Evolutionary conservation across 2,888 invertebrate genomes (phyloP), one percentile per base, ranked within the genome.

Genomic region (Eupithecia subumbrata): DNA sequence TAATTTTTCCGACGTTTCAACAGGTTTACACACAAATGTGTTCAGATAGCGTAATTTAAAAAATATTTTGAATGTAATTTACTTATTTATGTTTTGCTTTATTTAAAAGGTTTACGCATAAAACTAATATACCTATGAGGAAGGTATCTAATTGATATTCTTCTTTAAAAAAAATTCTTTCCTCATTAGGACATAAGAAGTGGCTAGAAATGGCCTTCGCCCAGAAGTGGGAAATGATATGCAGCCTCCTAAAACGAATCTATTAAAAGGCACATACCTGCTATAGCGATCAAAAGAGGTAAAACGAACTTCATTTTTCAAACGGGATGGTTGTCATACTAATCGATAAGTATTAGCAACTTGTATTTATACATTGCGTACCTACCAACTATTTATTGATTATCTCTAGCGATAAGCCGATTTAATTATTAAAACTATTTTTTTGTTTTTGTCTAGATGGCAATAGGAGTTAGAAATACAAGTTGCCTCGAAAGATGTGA

Each of bases 221-320:
- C 52, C 12, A 56, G 12, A 25, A 12, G 56, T 22, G 3, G 22
- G 22, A 56, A 22, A 60, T 25, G 12, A 60, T 25, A 25, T 4
- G 11, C 12, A 22, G 11, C 11, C 56, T 60, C 25, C 14, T 25
- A 60, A 25, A 60, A 11, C 60, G 11, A 11, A 9, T 43, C 12
- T 34, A 43, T 56, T 16, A 52, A 12, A 25, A 22, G 12, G n/a
- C 56, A 56, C 73, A 25, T 74, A 88, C 88, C 89, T 89, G 88
- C 86, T 85, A 89, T 85, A 83, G 84, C 85, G 83, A 86, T 68
- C 77, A 83, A 82, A 71, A 88, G 80, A 73, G 87, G 79, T 76
- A 88, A 74, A 75, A 86, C 70, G 76, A 82, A 86, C 85, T 86
- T 86, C 88, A 88, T 88, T 14, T 72, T 81, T 76, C 78, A 71